phyloP scores from a whole-genome alignment of 2,113 vertebrate genomes.

The Gobio gobio region DNA sequence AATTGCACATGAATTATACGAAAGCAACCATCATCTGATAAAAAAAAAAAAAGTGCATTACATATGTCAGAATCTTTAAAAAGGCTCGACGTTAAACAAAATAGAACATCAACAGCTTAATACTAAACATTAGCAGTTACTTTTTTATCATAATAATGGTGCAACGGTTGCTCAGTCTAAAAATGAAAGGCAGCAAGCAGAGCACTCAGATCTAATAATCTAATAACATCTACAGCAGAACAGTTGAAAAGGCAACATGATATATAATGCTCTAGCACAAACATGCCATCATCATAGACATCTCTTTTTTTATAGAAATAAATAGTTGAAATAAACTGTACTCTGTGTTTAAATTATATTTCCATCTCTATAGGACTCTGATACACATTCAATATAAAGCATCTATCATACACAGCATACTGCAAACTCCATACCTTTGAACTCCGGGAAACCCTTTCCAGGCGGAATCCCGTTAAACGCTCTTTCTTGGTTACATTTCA shows the following conservation, averaged over 20 bases:
- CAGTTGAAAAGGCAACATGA: conserved; percentile 80
- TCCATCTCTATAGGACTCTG: conserved; percentile 81
- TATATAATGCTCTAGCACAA: conserved; percentile 80
- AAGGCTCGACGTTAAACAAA: conserved; percentile 71
- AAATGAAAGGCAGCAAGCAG: conserved; percentile 76
- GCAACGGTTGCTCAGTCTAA: conserved; percentile 71
- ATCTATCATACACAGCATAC: conserved; percentile 77
- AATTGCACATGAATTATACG: conserved; percentile 29
- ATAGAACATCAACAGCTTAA: conserved; percentile 65
- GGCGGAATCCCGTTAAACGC: not conserved
- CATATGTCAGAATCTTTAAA: conserved; percentile 72
- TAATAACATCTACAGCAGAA: conserved; percentile 75
- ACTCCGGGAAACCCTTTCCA: conserved; percentile 46
- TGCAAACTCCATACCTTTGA: conserved; percentile 74
- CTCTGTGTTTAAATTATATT: conserved; percentile 80
- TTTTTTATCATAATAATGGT: conserved; percentile 68
- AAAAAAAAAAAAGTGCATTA: conserved; percentile 72
- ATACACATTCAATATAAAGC: conserved; percentile 82
- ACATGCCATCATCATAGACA: conserved; percentile 83
- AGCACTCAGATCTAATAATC: conserved; percentile 72
- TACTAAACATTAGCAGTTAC: conserved; percentile 74
- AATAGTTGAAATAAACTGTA: conserved; percentile 80
- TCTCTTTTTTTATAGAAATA: conserved; percentile 81
- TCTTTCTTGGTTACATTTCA: not conserved
- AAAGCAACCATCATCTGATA: conserved; percentile 54